Conservation (phyloP, 2,888 invertebrate species). For the Scrobipalpa costella region DNA sequence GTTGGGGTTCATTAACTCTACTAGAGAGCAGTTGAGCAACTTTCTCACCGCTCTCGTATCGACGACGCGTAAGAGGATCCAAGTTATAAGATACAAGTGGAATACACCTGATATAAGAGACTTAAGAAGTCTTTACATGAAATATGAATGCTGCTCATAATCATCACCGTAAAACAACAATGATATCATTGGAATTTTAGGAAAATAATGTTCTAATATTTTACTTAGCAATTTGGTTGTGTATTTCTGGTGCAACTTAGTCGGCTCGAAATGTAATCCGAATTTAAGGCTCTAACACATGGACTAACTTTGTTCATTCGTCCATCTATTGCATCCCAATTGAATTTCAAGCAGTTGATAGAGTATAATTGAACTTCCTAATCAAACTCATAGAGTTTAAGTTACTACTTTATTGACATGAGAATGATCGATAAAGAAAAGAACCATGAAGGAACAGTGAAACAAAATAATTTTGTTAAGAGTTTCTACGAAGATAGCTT, state of each 20-base stretch:
- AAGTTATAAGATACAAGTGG: constrained; percentile 9
- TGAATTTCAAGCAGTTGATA: constrained; percentile 11
- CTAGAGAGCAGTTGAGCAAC: constrained; percentile 71
- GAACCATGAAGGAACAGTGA: background rate
- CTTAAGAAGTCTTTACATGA: no score
- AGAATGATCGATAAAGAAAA: background rate
- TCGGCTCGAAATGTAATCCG: no score
- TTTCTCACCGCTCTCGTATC: constrained; percentile 70
- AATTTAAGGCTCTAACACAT: no score
- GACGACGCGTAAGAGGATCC: constrained; percentile 42
- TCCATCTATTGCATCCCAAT: constrained; percentile 5
- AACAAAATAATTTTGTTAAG: background rate
- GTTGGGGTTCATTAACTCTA: constrained; percentile 32
- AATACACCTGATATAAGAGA: background rate
- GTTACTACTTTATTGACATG: background rate
- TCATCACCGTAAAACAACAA: no score
- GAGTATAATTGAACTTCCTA: constrained; percentile 9
- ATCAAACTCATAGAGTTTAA: background rate
- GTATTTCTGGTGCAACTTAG: no score
- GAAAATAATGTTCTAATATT: no score
- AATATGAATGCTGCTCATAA: no score
- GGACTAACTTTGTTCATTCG: no score
- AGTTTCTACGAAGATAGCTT: background rate
- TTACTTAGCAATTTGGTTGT: no score
- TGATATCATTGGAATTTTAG: no score